A percentile compares a stretch with the other conserved stretches of the same genome.
Evolutionary conservation across 1,140 invertebrate genomes (phyloP).

Genomic region (Linepithema humile): DNA sequence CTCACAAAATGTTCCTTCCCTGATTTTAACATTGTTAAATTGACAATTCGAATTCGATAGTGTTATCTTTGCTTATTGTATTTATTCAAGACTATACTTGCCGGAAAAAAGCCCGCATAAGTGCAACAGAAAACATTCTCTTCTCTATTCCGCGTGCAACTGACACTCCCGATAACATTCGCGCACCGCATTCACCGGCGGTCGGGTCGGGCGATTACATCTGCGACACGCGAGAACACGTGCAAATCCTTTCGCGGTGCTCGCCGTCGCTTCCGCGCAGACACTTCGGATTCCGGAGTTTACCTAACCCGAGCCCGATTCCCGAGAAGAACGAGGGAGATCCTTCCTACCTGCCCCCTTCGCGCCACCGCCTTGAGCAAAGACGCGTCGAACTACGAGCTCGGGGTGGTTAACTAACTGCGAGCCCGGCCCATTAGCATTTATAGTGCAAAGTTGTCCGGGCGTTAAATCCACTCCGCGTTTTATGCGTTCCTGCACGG

Average conservation of each 20-base stretch:
- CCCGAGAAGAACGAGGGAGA: conserved; percentile 53
- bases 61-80: background rate
- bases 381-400: conserved; percentile 63
- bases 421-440: conserved; percentile 67
- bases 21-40: background rate
- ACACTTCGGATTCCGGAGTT: conserved; percentile 62
- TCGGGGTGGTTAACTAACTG: conserved; percentile 62
- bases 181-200: background rate
- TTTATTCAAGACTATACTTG: background rate
- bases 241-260: conserved; percentile 45
- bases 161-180: conserved; percentile 28
- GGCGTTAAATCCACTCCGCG: conserved; percentile 68
- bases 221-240: conserved; percentile 40
- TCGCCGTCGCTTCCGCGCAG: conserved; percentile 16
- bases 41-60: background rate
- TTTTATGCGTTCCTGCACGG: conserved; percentile 61
- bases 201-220: conserved; percentile 37
- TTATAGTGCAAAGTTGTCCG: conserved; percentile 75
- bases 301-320: conserved; percentile 33
- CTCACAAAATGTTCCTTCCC: background rate
- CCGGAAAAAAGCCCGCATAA: background rate
- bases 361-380: conserved; percentile 35
- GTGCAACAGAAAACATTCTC: background rate
- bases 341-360: background rate
- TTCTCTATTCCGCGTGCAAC: background rate